Conservation (phyloP, 2,888 invertebrate genomes). For the Drosophila crucigera region DNA sequence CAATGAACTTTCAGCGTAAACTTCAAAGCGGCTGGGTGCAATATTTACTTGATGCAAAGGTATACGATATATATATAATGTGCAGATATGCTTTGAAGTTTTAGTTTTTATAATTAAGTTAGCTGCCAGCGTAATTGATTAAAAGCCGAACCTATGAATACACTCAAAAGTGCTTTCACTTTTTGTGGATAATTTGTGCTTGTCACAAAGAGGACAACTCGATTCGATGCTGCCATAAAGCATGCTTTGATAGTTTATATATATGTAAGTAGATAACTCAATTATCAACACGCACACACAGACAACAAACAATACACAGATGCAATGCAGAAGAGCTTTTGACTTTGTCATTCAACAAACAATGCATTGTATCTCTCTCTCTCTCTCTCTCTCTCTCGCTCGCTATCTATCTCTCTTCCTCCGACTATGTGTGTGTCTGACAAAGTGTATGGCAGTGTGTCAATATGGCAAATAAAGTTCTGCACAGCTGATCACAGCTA, state of each 20-base stretch:
- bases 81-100: background rate
- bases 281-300: conserved; percentile 42
- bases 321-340: background rate
- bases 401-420: background rate
- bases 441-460: background rate
- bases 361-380: background rate
- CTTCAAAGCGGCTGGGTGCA: background rate
- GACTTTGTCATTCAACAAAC: background rate
- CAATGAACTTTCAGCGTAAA: conserved; percentile 67
- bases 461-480: background rate
- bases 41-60: background rate
- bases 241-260: conserved; percentile 41
- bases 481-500: background rate
- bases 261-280: conserved; percentile 33
- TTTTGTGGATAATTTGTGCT: background rate
- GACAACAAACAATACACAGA: background rate
- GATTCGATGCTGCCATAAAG: conserved; percentile 19
- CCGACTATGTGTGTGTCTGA: background rate
- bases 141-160: background rate
- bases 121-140: background rate
- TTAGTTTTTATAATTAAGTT: background rate
- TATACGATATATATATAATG: background rate
- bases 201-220: background rate
- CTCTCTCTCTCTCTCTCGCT: no score
- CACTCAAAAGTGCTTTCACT: background rate